A percentile compares a stretch with the other conserved stretches of the same genome.
These are phyloP conservation scores for Autographa pulchrina DNA, from an alignment of 2,888 invertebrate species.

Conservation along the genomic window DNA sequence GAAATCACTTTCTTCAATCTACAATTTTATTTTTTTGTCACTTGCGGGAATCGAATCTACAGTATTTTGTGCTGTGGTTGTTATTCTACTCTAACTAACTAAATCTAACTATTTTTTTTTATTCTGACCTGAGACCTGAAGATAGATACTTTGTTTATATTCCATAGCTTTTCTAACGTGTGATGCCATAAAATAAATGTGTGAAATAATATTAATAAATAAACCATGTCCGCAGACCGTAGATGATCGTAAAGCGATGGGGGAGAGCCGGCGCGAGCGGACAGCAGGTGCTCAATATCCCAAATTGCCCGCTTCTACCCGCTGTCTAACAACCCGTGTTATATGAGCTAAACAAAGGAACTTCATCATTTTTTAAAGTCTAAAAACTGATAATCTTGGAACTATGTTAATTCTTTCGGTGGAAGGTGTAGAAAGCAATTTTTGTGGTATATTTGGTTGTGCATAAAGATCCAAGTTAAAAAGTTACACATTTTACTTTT, in stretches of 20 bases:
- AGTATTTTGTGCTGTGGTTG: no score
- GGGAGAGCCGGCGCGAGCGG: slow-evolving; percentile 26
- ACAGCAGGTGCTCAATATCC: slow-evolving; percentile 30
- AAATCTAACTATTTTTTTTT: no score
- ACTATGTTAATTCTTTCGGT: not conserved
- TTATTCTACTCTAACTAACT: no score
- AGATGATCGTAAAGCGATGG: slow-evolving; percentile 22
- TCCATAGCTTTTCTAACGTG: not conserved
- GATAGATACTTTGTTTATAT: not conserved
- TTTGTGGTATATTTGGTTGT: no score
- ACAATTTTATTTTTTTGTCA: not conserved
- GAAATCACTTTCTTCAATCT: not conserved
- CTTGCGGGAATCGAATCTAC: no score
- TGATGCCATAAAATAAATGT: slow-evolving; percentile 11
- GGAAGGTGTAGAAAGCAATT: no score
- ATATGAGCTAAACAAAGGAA: not conserved
- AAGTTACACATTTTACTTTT: no score
- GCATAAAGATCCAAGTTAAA: no score
- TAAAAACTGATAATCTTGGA: not conserved
- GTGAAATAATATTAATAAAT: slow-evolving; percentile 22
- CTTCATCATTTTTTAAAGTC: not conserved
- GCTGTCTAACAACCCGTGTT: slow-evolving; percentile 8
- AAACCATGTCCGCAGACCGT: slow-evolving; percentile 25
- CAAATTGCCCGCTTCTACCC: slow-evolving; percentile 19
- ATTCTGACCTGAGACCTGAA: no score